phyloP scores from a whole-genome alignment of 2,113 vertebrate genomes.

The Meriones unguiculatus region DNA sequence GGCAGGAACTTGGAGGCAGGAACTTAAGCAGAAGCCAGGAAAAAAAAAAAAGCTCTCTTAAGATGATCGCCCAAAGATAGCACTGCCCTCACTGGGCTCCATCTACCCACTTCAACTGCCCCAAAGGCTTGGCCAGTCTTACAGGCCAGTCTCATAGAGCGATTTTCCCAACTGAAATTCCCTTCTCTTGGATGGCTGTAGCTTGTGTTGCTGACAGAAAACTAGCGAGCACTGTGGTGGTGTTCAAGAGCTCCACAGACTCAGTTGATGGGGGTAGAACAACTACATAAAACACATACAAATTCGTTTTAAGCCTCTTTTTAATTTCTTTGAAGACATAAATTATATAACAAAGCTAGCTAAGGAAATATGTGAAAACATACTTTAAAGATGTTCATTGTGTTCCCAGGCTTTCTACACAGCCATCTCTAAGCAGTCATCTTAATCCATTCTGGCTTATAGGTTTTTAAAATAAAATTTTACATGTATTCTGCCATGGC shows the following conservation, averaged over 20 bases:
- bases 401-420: rapidly evolving
- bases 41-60: not conserved
- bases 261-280: not conserved
- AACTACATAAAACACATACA: not conserved
- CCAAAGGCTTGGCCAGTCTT: not conserved
- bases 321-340: not conserved
- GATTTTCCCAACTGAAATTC: not conserved
- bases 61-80: not conserved
- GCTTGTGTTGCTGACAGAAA: not conserved
- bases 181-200: not conserved
- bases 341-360: not conserved
- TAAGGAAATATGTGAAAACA: not conserved
- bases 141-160: not conserved
- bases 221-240: not conserved
- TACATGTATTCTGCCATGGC: not conserved
- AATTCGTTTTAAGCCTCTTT: not conserved
- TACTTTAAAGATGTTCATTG: not conserved
- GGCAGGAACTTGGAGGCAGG: not conserved
- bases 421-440: not conserved
- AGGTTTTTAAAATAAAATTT: not conserved
- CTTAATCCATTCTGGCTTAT: not conserved
- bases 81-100: too few relatives aligned
- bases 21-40: not conserved
- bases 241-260: not conserved
- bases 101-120: not conserved